Percentiles rank a stretch among this genome's conserved stretches.
phyloP scores from a whole-genome alignment of 2,113 vertebrate genomes.

The Callospermophilus lateralis region DNA sequence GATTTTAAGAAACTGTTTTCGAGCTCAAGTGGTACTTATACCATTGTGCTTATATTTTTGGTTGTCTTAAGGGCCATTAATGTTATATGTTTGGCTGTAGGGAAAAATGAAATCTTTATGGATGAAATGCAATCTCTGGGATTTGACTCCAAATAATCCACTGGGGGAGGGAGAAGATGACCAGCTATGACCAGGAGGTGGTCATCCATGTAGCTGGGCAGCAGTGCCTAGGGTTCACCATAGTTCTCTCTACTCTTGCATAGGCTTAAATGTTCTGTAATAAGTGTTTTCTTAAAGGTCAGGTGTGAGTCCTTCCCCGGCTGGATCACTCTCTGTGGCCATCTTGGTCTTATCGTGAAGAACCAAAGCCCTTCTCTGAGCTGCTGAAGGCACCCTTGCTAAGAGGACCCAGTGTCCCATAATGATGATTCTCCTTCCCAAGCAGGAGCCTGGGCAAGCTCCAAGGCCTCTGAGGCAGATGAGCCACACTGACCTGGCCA shows the following conservation, averaged over 20 bases:
- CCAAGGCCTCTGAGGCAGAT: fast-evolving
- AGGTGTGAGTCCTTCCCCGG: no score
- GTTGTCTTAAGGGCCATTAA: background rate
- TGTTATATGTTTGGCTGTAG: no score
- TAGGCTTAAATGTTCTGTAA: background rate
- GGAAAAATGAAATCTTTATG: no score
- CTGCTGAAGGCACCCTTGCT: background rate
- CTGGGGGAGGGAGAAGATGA: background rate
- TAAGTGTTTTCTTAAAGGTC: background rate
- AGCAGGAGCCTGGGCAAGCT: fast-evolving
- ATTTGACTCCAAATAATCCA: background rate
- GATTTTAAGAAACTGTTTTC: background rate
- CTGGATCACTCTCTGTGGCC: no score
- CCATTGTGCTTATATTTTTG: no score
- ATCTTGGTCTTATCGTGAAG: background rate
- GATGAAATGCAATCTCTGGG: background rate
- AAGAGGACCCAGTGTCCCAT: background rate
- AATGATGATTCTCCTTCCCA: background rate
- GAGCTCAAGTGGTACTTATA: background rate
- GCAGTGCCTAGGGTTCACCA: fast-evolving
- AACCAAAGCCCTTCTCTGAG: background rate
- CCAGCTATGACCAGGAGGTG: background rate
- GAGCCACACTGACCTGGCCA: fast-evolving
- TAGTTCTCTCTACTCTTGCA: background rate
- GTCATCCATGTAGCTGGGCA: background rate